These are phyloP conservation scores for Lasioglossum leucozonium DNA, from an alignment of 2,888 invertebrate species.

Conservation along the genomic window DNA sequence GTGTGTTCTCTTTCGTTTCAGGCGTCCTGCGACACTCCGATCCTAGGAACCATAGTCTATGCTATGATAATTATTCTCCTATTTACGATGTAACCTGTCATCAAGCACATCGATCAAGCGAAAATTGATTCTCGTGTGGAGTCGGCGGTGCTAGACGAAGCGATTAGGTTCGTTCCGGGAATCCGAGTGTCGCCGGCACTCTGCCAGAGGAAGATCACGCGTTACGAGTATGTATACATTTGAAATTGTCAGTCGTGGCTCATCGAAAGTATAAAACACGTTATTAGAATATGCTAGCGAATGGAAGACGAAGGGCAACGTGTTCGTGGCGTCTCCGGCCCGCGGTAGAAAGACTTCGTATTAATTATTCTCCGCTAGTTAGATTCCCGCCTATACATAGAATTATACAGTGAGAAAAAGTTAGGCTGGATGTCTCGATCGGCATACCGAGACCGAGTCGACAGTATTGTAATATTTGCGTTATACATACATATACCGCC, in stretches of 20 bases:
- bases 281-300: constrained; percentile 23
- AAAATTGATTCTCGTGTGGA: not conserved
- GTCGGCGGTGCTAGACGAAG: constrained; percentile 11
- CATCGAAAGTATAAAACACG: constrained; percentile 49
- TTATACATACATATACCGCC: not conserved
- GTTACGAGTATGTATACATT: not conserved
- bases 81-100: constrained; percentile 2
- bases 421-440: constrained; percentile 60
- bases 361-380: constrained; percentile 36
- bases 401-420: constrained; percentile 56
- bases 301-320: constrained; percentile 62
- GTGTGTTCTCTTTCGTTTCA: not conserved
- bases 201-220: not conserved
- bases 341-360: constrained; percentile 39
- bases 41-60: constrained; percentile 13
- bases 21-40: not conserved
- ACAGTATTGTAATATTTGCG: not conserved
- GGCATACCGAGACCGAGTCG: constrained; percentile 28
- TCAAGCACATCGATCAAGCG: constrained; percentile 14
- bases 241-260: constrained; percentile 41
- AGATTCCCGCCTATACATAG: constrained; percentile 39
- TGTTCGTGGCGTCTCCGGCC: constrained; percentile 56
- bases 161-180: not conserved
- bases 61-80: not conserved
- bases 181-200: not conserved